Evolutionary conservation across 2,113 vertebrate species (phyloP).

Genomic region (Sterrhoptilus dennistouni): DNA sequence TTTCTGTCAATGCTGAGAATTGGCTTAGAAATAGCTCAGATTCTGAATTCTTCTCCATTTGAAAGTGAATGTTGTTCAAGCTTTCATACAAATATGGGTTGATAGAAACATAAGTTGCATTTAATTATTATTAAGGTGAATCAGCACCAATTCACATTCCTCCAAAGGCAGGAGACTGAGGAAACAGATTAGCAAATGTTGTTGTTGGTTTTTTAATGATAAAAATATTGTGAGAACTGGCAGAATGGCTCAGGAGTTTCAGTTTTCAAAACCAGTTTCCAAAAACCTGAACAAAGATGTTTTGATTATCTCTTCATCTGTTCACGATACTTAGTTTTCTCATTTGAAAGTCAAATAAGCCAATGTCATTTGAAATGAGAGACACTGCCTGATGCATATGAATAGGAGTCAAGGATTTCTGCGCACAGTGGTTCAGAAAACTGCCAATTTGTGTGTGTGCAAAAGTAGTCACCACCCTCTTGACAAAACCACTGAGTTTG

Average conservation of each 20-base stretch:
- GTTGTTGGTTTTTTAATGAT: constrained; percentile 15
- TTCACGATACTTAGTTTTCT: constrained; percentile 56
- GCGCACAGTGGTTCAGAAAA: neutral
- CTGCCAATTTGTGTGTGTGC: neutral
- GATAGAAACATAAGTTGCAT: neutral
- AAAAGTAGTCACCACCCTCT: constrained; percentile 24
- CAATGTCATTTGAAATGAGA: constrained; percentile 42
- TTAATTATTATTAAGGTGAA: constrained; percentile 13
- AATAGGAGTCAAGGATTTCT: constrained; percentile 53
- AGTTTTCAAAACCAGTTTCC: constrained; percentile 45
- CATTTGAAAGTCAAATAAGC: constrained; percentile 64
- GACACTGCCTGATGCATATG: constrained; percentile 27
- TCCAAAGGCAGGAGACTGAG: neutral
- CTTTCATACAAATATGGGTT: neutral
- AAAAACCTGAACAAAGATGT: constrained; percentile 66
- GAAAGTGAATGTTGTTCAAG: neutral
- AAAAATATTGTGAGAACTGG: constrained; percentile 62
- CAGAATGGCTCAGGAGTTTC: constrained; percentile 24
- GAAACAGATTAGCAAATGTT: neutral
- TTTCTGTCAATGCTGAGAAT: neutral
- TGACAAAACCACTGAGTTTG: neutral
- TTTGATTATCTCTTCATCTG: constrained; percentile 69
- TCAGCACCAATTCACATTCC: neutral
- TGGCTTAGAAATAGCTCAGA: neutral
- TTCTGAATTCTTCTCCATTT: neutral